Base-by-base conservation (phyloP, 2,888 invertebrate genomes). In the Callimorpha dominula region DNA sequence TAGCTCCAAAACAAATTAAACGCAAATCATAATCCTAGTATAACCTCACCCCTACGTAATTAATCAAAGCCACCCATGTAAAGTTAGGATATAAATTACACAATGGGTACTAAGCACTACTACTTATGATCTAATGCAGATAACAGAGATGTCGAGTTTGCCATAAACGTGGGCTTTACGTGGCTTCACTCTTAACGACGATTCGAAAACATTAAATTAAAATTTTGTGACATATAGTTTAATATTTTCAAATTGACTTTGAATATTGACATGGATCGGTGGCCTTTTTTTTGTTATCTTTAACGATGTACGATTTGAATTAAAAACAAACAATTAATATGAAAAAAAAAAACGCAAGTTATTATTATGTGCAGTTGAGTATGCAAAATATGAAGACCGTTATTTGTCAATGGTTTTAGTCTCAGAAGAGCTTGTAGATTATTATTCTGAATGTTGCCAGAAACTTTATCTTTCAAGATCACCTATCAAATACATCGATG, bases 31-130 rank as follows among this genome's bases (percentile, higher is more conserved):
- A 75, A 70, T 72, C 42, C 57, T 17, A 31, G 11, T 46, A 15
- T 60, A 65, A 46, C 63, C 49, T 8, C 46, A 2, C 69, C 63
- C 50, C 49, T 20, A 40, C 42, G 52, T 62, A 74, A 76, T 82
- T 68, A 84, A 80, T 82, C 83, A 77, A 82, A 75, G 68, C 69
- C 78, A 71, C 75, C 73, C 73, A 69, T 69, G 60, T 42, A 67
- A 85, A 85, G 72, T 86, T 84, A 65, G 46, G 11, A 66, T 77
- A 78, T 85, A 85, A 86, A 84, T 86, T 85, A 77, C 46, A 75
- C 65, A 69, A 72, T 67, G 60, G 42, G 68, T 72, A 70, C 72
- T 72, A 82, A 79, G 80, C 83, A 83, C 65, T 65, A 66, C 74
- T 74, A 78, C 73, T 85, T 80, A 82, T 70, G 60, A 68, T 52